Evolutionary conservation across 2,113 vertebrate genomes (phyloP).

Genomic region (Ameiurus melas): DNA sequence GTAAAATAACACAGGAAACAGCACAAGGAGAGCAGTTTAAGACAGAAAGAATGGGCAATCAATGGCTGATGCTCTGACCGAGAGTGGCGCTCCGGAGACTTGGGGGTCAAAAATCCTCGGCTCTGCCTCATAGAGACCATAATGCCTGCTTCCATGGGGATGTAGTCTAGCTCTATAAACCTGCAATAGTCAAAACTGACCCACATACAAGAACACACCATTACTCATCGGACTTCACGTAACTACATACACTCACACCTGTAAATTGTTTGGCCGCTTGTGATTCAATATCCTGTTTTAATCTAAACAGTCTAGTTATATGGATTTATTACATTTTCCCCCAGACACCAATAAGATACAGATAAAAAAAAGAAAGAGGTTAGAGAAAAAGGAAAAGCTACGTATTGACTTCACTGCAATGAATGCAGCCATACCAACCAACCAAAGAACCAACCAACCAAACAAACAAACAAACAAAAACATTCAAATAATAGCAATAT

Average conservation of each 20-base stretch:
- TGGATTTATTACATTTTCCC: neutral
- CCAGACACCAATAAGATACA: too few relatives aligned
- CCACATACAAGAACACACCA: slow-evolving; percentile 68
- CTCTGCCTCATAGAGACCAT: slow-evolving; percentile 80
- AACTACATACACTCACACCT: slow-evolving; percentile 35
- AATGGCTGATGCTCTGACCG: slow-evolving; percentile 62
- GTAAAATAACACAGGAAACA: slow-evolving; percentile 53
- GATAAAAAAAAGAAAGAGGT: neutral
- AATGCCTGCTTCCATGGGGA: slow-evolving; percentile 76
- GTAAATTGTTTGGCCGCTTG: neutral
- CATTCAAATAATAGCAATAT: neutral
- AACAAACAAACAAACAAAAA: neutral
- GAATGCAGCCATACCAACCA: neutral
- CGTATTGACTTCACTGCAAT: neutral
- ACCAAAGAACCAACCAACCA: neutral
- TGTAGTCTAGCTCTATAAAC: slow-evolving; percentile 81
- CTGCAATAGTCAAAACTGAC: slow-evolving; percentile 81
- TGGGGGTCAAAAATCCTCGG: slow-evolving; percentile 69
- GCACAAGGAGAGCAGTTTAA: slow-evolving; percentile 35
- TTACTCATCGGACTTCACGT: slow-evolving; percentile 51
- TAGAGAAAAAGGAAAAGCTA: neutral
- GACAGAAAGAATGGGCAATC: slow-evolving; percentile 48
- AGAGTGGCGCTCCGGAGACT: slow-evolving; percentile 70
- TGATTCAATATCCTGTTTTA: neutral
- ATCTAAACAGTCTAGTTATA: neutral